Percentiles rank a stretch among this genome's conserved stretches.
Conservation (phyloP, 2,113 vertebrate species). For the Lipophrys pholis region DNA sequence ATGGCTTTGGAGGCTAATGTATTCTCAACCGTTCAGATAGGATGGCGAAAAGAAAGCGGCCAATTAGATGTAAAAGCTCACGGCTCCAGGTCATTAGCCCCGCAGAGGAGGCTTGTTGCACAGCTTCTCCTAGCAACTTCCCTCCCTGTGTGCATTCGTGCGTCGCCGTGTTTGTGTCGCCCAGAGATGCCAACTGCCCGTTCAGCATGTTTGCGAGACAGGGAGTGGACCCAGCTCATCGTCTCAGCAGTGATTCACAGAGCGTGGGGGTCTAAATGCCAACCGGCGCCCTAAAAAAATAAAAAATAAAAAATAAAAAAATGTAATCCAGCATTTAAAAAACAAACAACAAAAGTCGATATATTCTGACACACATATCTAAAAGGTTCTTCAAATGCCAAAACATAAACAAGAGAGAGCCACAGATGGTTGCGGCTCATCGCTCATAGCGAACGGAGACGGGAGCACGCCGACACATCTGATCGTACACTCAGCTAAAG, state of each 20-base stretch:
- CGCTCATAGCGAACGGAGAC: slow-evolving; percentile 30
- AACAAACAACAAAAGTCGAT: slow-evolving; percentile 8
- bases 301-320: slow-evolving; percentile 1
- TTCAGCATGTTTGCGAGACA: slow-evolving; percentile 62
- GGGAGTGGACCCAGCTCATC: slow-evolving; percentile 25
- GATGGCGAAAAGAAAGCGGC: slow-evolving; percentile 37
- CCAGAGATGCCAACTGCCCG: slow-evolving; percentile 37
- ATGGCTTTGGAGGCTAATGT: slow-evolving; percentile 46
- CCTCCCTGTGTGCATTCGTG: slow-evolving; percentile 19
- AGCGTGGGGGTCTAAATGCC: background rate
- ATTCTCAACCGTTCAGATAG: slow-evolving; percentile 48
- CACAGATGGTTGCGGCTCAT: slow-evolving; percentile 48
- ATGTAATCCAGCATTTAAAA: slow-evolving; percentile 1
- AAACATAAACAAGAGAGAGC: slow-evolving; percentile 31
- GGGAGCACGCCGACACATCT: slow-evolving; percentile 25
- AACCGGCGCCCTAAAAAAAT: slow-evolving; percentile 15
- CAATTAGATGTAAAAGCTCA: slow-evolving; percentile 46
- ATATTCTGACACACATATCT: background rate
- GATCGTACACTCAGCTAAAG: slow-evolving; percentile 19
- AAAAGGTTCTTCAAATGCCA: background rate
- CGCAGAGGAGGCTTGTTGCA: slow-evolving; percentile 9
- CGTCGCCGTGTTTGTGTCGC: slow-evolving; percentile 14
- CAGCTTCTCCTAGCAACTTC: slow-evolving; percentile 46
- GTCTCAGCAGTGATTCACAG: slow-evolving; percentile 14
- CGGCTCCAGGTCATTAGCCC: slow-evolving; percentile 39